Percentiles rank a stretch among this genome's conserved stretches.
Conservation (phyloP, 2,888 invertebrate genomes). For the Opisthograptis luteolata region DNA sequence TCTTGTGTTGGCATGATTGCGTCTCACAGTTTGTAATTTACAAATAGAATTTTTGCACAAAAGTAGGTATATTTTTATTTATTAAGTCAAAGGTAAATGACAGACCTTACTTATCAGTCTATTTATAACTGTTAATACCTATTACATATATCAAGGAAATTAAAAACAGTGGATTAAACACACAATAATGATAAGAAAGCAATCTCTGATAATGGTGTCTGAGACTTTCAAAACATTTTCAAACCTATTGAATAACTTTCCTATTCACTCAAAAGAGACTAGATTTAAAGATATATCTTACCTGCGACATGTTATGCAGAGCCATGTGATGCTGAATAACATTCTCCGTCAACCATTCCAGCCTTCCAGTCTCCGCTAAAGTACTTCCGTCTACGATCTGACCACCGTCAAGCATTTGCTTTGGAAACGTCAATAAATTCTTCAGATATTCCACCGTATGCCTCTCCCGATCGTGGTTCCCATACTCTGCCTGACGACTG, state of each 20-base stretch:
- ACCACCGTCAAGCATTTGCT: conserved; percentile 86
- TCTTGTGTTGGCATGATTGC: too few species aligned
- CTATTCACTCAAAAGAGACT: not conserved
- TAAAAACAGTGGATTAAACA: conserved; percentile 13
- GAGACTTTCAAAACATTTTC: not conserved
- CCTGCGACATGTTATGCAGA: conserved; percentile 89
- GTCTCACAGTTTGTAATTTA: too few species aligned
- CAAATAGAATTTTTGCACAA: too few species aligned
- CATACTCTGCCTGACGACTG: conserved; percentile 98
- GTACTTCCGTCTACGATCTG: conserved; percentile 76
- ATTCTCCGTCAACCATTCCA: conserved; percentile 91
- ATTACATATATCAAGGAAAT: conserved; percentile 2
- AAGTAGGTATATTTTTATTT: too few species aligned
- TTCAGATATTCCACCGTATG: conserved; percentile 96
- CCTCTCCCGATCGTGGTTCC: conserved; percentile 93
- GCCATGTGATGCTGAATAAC: conserved; percentile 90
- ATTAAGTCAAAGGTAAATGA: not conserved
- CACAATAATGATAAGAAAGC: conserved; percentile 10
- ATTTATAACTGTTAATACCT: conserved; percentile 2
- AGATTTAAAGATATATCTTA: conserved; percentile 49
- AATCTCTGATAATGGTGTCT: conserved; percentile 2
- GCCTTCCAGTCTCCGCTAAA: conserved; percentile 87
- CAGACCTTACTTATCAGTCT: conserved; percentile 1
- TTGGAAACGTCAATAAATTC: conserved; percentile 95
- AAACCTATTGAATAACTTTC: not conserved